phyloP scores from a whole-genome alignment of 1,140 invertebrate species.

The Wiebesia pumilae region DNA sequence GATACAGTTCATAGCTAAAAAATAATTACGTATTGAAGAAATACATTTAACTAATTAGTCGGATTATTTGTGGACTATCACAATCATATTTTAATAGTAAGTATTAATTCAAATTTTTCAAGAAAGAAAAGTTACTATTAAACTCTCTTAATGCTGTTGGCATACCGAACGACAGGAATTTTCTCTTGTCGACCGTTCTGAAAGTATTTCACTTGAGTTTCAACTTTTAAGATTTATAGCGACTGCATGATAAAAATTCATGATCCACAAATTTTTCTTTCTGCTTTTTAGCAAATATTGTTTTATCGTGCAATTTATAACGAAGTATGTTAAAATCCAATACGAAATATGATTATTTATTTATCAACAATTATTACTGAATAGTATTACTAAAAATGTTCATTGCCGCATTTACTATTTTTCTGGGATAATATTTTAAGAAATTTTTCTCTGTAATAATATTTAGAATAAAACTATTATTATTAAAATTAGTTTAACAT shows the following conservation, averaged over 20 bases:
- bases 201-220: constrained; percentile 13
- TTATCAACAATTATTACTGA: background rate
- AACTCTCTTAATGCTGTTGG: background rate
- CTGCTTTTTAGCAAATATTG: background rate
- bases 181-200: background rate
- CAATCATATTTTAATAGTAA: background rate
- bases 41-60: too few species aligned
- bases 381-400: background rate
- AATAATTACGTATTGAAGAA: too few species aligned
- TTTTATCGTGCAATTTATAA: background rate
- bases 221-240: constrained; percentile 28
- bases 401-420: background rate
- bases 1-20: too few species aligned
- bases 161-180: background rate
- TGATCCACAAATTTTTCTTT: background rate
- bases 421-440: background rate
- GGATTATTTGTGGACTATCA: too few species aligned
- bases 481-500: too few species aligned
- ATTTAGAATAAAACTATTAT: too few species aligned
- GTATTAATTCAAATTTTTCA: background rate
- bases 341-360: background rate
- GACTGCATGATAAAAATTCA: constrained; percentile 14
- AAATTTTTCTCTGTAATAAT: too few species aligned
- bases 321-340: background rate
- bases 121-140: background rate